Evolutionary conservation across 1,140 invertebrate species (phyloP).

Genomic region (Oscheius sp.): DNA sequence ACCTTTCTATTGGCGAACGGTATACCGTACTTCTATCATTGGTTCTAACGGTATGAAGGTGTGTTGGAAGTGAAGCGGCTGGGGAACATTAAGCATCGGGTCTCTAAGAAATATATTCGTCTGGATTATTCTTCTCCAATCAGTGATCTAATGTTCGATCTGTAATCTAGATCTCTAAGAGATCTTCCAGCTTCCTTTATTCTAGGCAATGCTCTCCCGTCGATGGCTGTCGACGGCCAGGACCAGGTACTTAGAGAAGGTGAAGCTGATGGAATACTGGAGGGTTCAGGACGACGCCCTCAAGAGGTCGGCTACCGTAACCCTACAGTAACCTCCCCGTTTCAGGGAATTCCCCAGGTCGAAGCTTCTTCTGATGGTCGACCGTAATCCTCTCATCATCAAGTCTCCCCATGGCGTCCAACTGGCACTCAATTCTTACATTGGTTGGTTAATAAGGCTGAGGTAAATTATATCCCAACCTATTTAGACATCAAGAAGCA

Average conservation of each 20-base stretch:
- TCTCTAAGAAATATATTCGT: too few relatives aligned
- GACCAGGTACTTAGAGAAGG: slow-evolving; percentile 37
- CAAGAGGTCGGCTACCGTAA: not conserved
- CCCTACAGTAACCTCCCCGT: not conserved
- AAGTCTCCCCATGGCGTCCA: slow-evolving; percentile 14
- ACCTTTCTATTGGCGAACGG: too few relatives aligned
- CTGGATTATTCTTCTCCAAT: too few relatives aligned
- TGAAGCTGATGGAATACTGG: slow-evolving; percentile 48
- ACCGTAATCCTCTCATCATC: slow-evolving; percentile 41
- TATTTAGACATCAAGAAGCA: slow-evolving; percentile 17
- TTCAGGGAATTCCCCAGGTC: slow-evolving; percentile 44
- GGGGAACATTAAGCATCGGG: too few relatives aligned
- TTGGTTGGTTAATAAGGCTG: not conserved
- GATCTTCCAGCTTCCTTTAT: too few relatives aligned
- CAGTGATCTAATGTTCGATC: too few relatives aligned
- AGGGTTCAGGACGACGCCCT: slow-evolving; percentile 35
- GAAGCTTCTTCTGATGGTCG: slow-evolving; percentile 46
- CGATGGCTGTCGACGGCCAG: not conserved
- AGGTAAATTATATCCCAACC: too few relatives aligned
- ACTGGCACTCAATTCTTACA: not conserved
- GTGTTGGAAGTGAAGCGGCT: too few relatives aligned
- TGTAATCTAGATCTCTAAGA: too few relatives aligned
- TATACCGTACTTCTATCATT: too few relatives aligned
- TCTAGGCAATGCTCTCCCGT: not conserved
- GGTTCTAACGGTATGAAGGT: too few relatives aligned